A percentile compares a stretch with the other conserved stretches of the same genome.
phyloP scores from a whole-genome alignment of 2,888 invertebrate species.

The Dasysyrphus albostriatus region DNA sequence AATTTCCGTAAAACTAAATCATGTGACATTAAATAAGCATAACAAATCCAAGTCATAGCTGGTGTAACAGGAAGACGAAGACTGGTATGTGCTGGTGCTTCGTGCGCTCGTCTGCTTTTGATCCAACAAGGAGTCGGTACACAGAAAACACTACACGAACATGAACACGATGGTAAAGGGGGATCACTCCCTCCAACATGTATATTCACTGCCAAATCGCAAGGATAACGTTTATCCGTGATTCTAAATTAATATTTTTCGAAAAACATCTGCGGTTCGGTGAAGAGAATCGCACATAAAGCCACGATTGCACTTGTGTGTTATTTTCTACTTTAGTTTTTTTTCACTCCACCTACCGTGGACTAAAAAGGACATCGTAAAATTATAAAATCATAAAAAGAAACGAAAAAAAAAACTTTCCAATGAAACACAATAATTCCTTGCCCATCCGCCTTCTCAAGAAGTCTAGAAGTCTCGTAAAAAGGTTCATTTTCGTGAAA shows the following conservation, averaged over 20 bases:
- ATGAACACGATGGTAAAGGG: not conserved
- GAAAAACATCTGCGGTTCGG: conserved; percentile 74
- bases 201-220: conserved; percentile 49
- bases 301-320: conserved; percentile 65
- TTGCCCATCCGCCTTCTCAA: conserved; percentile 28
- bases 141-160: not conserved
- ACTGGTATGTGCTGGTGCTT: conserved; percentile 8
- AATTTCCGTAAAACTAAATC: conserved; percentile 76
- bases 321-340: conserved; percentile 13
- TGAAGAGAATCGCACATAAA: conserved; percentile 56
- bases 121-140: not conserved
- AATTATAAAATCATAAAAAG: conserved; percentile 72
- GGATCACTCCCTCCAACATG: not conserved
- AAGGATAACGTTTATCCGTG: conserved; percentile 74
- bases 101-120: conserved; percentile 21
- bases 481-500: conserved; percentile 74
- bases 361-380: conserved; percentile 58
- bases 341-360: not conserved
- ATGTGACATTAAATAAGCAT: conserved; percentile 76
- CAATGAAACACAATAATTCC: conserved; percentile 58
- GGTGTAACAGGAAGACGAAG: conserved; percentile 3
- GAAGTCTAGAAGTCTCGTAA: conserved; percentile 51
- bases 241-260: conserved; percentile 76
- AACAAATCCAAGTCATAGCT: conserved; percentile 74
- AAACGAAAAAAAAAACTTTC: conserved; percentile 19